Percentiles rank a stretch among this genome's conserved stretches.
Evolutionary conservation across 2,113 vertebrate genomes (phyloP).

Genomic region (Brachirus orientalis): DNA sequence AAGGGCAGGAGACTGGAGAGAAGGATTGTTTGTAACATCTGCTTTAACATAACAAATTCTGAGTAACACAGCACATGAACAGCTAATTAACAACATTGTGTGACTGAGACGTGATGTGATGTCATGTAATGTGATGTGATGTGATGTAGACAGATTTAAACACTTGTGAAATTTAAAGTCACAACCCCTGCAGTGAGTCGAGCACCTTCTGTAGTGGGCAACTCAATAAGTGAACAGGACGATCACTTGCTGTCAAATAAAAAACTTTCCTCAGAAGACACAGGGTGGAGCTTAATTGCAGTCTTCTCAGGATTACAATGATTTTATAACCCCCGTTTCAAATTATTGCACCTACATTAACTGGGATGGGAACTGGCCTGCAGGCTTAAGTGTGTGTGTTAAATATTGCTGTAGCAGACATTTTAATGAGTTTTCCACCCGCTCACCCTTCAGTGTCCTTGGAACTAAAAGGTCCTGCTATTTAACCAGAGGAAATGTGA

Average conservation of each 20-base stretch:
- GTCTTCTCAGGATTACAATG: conserved; percentile 49
- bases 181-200: conserved; percentile 40
- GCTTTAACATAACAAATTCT: conserved; percentile 31
- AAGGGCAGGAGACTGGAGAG: conserved; percentile 9
- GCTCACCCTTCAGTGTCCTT: conserved; percentile 71
- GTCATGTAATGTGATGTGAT: conserved; percentile 18
- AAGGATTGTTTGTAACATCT: conserved; percentile 41
- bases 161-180: conserved; percentile 47
- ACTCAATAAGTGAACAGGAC: conserved; percentile 27
- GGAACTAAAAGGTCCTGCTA: conserved; percentile 53
- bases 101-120: conserved; percentile 22
- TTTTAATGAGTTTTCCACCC: conserved; percentile 66
- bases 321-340: conserved; percentile 66
- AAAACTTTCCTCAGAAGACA: conserved; percentile 34
- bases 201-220: conserved; percentile 21
- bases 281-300: conserved; percentile 44
- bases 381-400: conserved; percentile 60
- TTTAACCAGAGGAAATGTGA: conserved; percentile 53
- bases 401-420: conserved; percentile 71
- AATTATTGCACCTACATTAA: conserved; percentile 67
- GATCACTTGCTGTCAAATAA: conserved; percentile 31
- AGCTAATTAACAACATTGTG: conserved; percentile 42
- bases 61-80: conserved; percentile 37
- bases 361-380: conserved; percentile 53
- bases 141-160: conserved; percentile 11